phyloP scores from a whole-genome alignment of 37 sponge, comb jelly and placozoan species.

The Tethya wilhelma region DNA sequence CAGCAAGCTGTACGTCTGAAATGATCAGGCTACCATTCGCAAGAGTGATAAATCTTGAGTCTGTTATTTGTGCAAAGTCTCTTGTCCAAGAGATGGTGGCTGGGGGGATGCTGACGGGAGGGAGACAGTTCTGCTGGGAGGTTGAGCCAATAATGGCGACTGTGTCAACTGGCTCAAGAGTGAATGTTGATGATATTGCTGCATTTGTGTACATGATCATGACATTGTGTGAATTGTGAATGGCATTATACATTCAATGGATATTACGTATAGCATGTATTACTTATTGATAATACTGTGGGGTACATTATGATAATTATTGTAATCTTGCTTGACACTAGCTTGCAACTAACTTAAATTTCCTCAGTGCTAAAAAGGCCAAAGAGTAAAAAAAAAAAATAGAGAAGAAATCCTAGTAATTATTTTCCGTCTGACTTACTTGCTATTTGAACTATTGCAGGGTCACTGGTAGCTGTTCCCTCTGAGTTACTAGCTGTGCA shows the following conservation, averaged over 20 bases:
- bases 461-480: constrained; percentile 34
- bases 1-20: constrained; percentile 14
- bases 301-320: background rate
- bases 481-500: constrained; percentile 52
- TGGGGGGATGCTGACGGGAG: constrained; percentile 68
- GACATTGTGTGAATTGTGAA: background rate
- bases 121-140: constrained; percentile 25
- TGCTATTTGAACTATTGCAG: constrained; percentile 50
- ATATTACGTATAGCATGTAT: background rate
- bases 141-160: constrained; percentile 25
- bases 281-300: background rate
- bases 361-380: background rate
- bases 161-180: constrained; percentile 45
- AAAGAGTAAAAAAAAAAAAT: background rate
- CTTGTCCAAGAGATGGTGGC: constrained; percentile 63
- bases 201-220: background rate
- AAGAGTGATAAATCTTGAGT: constrained; percentile 9
- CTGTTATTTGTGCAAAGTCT: constrained; percentile 34
- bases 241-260: too few relatives aligned
- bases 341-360: too few relatives aligned
- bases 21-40: constrained; percentile 44
- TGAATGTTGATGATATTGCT: constrained; percentile 48
- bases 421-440: constrained; percentile 29
- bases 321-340: background rate
- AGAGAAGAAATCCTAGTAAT: background rate